Conservation (phyloP, 2,797 vertebrate genomes). For the Chiroxiphia lanceolata region DNA sequence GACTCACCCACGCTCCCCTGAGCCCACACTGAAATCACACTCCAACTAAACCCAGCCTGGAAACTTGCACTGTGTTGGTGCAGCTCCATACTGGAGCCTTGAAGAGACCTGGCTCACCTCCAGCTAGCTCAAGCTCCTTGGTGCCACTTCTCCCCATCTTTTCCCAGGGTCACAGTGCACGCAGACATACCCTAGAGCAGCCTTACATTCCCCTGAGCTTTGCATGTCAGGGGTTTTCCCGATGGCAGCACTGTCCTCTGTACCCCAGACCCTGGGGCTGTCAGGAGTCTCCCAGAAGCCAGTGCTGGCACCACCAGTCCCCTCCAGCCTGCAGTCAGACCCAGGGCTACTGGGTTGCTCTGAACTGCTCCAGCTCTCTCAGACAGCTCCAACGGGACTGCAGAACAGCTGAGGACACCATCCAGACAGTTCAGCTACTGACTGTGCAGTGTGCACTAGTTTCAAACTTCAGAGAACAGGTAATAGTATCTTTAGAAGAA, state of each 20-base stretch:
- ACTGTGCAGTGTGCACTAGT: neutral
- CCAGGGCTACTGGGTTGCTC: neutral
- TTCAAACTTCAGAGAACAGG: neutral
- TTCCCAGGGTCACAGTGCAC: neutral
- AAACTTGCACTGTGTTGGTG: accelerated
- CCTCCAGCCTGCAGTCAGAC: neutral
- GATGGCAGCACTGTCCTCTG: neutral
- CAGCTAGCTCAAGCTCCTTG: neutral
- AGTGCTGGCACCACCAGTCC: neutral
- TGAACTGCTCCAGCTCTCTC: neutral
- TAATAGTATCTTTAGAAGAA: neutral
- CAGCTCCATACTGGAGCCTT: neutral
- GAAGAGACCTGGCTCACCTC: neutral
- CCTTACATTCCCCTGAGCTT: neutral
- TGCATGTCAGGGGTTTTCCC: neutral
- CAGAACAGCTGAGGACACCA: neutral
- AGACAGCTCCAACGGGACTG: neutral
- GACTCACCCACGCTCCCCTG: neutral
- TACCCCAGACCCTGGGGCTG: neutral
- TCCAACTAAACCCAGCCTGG: neutral
- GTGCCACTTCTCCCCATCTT: neutral
- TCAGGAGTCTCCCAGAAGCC: neutral
- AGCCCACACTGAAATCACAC: neutral
- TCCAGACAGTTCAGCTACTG: neutral
- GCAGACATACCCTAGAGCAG: accelerated